Conservation (phyloP, 1,140 invertebrate genomes). For the Drosophila dunni region DNA sequence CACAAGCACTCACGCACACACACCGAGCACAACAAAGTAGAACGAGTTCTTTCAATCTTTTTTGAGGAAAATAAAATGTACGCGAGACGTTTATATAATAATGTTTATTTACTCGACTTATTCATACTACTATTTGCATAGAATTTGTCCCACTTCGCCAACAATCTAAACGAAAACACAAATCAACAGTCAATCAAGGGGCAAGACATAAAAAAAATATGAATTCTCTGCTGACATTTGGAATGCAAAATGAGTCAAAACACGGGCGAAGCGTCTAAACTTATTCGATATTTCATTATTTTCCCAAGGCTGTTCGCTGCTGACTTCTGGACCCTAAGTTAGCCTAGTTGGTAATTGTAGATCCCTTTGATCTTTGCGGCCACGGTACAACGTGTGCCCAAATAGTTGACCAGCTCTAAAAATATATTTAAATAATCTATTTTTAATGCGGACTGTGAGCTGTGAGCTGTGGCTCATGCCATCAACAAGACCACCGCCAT, state of each 20-base stretch:
- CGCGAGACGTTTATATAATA: constrained; percentile 75
- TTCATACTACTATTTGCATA: constrained; percentile 59
- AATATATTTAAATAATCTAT: constrained; percentile 37
- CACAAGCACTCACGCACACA: constrained; percentile 7
- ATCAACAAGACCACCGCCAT: too few relatives aligned
- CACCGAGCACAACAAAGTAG: constrained; percentile 20
- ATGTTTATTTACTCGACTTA: constrained; percentile 76
- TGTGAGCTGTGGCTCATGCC: constrained; percentile 45
- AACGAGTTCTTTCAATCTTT: constrained; percentile 48
- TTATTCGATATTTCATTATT: constrained; percentile 69
- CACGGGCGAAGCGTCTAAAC: constrained; percentile 7
- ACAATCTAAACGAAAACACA: constrained; percentile 52
- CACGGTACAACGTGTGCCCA: constrained; percentile 4
- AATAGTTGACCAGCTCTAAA: constrained; percentile 7
- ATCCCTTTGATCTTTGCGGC: constrained; percentile 51
- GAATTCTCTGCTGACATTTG: constrained; percentile 43
- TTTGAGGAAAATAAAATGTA: not conserved
- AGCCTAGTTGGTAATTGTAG: constrained; percentile 38
- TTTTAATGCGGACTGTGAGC: constrained; percentile 8
- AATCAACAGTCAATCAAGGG: constrained; percentile 47
- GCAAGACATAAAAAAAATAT: constrained; percentile 39
- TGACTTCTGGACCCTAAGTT: constrained; percentile 30
- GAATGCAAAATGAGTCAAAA: constrained; percentile 68
- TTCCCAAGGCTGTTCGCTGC: constrained; percentile 2
- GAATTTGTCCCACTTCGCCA: constrained; percentile 78